phyloP scores from a whole-genome alignment of 2,113 vertebrate genomes.

The Muscicapa adusta region DNA sequence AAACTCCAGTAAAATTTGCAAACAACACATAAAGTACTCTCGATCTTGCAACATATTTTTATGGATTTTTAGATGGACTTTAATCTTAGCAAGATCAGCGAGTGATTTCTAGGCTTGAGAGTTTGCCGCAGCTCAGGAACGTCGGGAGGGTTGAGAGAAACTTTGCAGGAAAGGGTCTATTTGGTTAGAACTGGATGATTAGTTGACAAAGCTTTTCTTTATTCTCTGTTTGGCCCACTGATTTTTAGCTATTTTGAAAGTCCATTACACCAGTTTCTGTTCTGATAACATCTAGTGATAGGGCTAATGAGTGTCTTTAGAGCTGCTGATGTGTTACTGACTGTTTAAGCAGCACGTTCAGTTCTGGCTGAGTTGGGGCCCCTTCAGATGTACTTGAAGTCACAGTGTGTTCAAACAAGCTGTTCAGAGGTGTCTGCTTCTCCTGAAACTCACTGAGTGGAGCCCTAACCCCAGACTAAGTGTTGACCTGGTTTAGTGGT shows the following conservation, averaged over 20 bases:
- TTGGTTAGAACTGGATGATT: neutral
- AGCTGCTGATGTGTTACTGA: neutral
- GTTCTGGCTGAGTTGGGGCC: neutral
- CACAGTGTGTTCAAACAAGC: neutral
- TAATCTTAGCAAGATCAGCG: neutral
- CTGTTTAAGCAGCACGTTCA: neutral
- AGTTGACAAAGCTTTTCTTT: neutral
- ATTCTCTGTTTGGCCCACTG: neutral
- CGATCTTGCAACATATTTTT: neutral
- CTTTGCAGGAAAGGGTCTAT: neutral
- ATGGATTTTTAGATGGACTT: neutral
- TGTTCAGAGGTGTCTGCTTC: neutral
- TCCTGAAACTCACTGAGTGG: neutral
- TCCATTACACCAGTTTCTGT: neutral
- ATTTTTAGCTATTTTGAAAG: neutral
- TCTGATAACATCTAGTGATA: neutral
- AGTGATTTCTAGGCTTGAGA: neutral
- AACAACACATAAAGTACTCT: fast-evolving
- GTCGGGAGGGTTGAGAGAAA: neutral
- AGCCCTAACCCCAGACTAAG: neutral
- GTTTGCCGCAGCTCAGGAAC: neutral
- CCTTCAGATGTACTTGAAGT: neutral
- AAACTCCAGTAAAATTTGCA: neutral
- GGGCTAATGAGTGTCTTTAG: neutral
- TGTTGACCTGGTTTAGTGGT: neutral